Evolutionary conservation across 2,888 invertebrate species (phyloP), one percentile per base, ranked within the genome.

Genomic region (Drosophila antonietae): DNA sequence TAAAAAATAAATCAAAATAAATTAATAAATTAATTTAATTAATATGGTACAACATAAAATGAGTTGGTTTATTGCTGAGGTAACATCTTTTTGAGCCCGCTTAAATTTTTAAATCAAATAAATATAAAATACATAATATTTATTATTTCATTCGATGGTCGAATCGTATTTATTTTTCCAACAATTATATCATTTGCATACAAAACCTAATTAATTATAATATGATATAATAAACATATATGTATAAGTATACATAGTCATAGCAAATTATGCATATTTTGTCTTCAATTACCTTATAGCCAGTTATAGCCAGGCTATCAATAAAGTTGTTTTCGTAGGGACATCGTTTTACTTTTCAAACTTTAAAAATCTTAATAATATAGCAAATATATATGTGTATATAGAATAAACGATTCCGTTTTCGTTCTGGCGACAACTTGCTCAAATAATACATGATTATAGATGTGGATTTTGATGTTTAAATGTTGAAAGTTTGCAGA

Each of bases 371-470:
- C 28, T 49, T 80, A 64, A 73, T 56, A 12, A 55, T 44, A 61
- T 74, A 52, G 5, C 5, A 55, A 12, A 39, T 58, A 44, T 77
- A 57, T 58, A 51, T 60, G 58, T 20, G 64, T n/a, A 8, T 31
- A 82, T 8, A 66, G 67, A 82, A 67, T 56, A 74, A 71, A 66
- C 56, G 39, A 75, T 78, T 81, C 84, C 88, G 88, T 79, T 89
- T 84, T 82, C 89, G 88, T 73, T 88, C 49, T 73, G 71, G 63
- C 58, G 58, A 61, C 57, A 69, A 75, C 58, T 74, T 80, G 60
- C 66, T 3, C 28, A 28, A 23, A 28, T 79, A 74, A 80, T 75
- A 72, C 75, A 66, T 89, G 35, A 18, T 20, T 78, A 76, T 68
- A 70, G 79, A 71, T 72, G 67, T 85, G 69, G 56, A 73, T 28